Evolutionary conservation across 2,888 invertebrate species (phyloP).

Genomic region (Xestia xanthographa): DNA sequence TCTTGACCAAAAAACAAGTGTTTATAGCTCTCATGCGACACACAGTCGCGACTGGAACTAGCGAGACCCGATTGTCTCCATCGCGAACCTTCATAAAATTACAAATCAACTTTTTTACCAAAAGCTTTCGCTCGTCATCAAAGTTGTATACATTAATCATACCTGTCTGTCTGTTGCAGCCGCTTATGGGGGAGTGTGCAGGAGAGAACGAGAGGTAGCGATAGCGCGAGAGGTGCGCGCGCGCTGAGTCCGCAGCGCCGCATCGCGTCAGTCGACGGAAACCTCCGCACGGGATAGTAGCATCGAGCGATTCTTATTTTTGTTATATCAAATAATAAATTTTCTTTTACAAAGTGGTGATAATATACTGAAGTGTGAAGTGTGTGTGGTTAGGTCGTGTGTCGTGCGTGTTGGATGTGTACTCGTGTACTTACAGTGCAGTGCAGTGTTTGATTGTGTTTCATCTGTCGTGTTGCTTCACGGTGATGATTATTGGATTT

Average conservation of each 20-base stretch:
- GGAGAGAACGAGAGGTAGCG: constrained; percentile 37
- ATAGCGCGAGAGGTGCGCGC: constrained; percentile 64
- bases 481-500: constrained; percentile 64
- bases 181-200: not conserved
- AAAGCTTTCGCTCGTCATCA: constrained; percentile 76
- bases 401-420: constrained; percentile 48
- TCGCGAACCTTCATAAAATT: constrained; percentile 69
- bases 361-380: constrained; percentile 37
- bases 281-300: constrained; percentile 62
- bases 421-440: constrained; percentile 51
- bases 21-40: constrained; percentile 33
- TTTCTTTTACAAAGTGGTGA: constrained; percentile 18
- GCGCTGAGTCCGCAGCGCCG: constrained; percentile 67
- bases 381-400: constrained; percentile 47
- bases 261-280: constrained; percentile 76
- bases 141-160: constrained; percentile 75
- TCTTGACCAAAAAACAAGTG: constrained; percentile 45
- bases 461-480: constrained; percentile 51
- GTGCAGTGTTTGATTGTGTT: constrained; percentile 55
- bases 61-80: constrained; percentile 62
- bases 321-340: not conserved
- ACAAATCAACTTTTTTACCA: constrained; percentile 74
- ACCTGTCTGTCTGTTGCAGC: constrained; percentile 70
- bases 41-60: constrained; percentile 41
- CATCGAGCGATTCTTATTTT: constrained; percentile 45